Conservation (phyloP, 2,797 vertebrate species). For the Crocodylus rhombifer region DNA sequence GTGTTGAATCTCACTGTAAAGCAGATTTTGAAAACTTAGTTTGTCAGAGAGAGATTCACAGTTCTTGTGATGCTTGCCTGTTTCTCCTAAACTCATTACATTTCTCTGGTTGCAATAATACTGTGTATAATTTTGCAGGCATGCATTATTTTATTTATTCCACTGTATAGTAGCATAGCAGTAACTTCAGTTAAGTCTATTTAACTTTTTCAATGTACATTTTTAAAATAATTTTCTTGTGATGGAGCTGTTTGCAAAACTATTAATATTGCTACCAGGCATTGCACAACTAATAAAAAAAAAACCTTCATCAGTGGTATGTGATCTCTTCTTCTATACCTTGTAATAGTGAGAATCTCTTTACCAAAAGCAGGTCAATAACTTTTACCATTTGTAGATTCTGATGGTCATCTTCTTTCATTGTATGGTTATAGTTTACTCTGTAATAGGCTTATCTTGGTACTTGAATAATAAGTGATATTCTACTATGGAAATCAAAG, state of each 20-base stretch:
- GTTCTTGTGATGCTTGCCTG: not conserved
- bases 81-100: not conserved
- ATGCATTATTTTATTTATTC: not conserved
- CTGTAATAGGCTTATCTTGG: slow-evolving; percentile 67
- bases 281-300: not conserved
- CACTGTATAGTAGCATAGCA: no score
- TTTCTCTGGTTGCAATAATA: not conserved
- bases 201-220: not conserved
- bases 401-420: slow-evolving; percentile 37
- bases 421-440: slow-evolving; percentile 12
- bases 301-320: not conserved
- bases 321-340: not conserved
- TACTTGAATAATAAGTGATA: slow-evolving; percentile 75
- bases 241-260: not conserved
- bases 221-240: not conserved
- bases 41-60: not conserved
- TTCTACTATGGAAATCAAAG: slow-evolving; percentile 42
- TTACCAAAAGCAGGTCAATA: slow-evolving; percentile 36
- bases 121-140: not conserved
- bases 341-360: not conserved
- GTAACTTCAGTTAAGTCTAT: not conserved
- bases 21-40: not conserved
- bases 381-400: slow-evolving; percentile 6
- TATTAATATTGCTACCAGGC: not conserved
- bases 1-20: not conserved